Conservation (phyloP, 2,113 vertebrate species). For the Neodon shergylaensis region DNA sequence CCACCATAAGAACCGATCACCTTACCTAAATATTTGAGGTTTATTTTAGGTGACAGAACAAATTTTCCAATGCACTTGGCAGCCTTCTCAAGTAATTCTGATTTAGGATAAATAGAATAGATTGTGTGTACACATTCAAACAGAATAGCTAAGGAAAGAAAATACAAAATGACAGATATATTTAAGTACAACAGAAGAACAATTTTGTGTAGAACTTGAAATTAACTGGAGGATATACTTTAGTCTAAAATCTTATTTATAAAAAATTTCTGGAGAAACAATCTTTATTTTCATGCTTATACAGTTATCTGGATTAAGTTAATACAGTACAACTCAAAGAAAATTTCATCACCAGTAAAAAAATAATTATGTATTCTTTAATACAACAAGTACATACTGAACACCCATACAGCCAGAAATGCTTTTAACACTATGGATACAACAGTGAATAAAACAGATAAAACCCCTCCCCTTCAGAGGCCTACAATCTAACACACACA, state of each 20-base stretch:
- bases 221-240: constrained; percentile 42
- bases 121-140: constrained; percentile 97
- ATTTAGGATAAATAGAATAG: constrained; percentile 95
- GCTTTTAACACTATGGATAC: neutral
- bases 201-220: constrained; percentile 28
- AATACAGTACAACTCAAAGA: neutral
- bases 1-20: neutral
- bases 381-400: constrained; percentile 48
- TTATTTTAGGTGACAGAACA: constrained; percentile 97
- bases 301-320: constrained; percentile 7
- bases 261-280: constrained; percentile 57
- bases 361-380: constrained; percentile 26
- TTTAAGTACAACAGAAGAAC: constrained; percentile 51
- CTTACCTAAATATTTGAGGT: constrained; percentile 98
- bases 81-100: constrained; percentile 96
- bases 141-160: constrained; percentile 91
- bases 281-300: constrained; percentile 26
- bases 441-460: constrained; percentile 49
- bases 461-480: neutral
- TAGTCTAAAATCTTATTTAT: constrained; percentile 56
- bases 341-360: neutral
- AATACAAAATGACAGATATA: constrained; percentile 12
- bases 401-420: neutral
- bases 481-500: neutral
- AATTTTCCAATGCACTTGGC: constrained; percentile 98